Base-by-base conservation (phyloP, 2,888 invertebrate species). In the Trimorus sp. region DNA sequence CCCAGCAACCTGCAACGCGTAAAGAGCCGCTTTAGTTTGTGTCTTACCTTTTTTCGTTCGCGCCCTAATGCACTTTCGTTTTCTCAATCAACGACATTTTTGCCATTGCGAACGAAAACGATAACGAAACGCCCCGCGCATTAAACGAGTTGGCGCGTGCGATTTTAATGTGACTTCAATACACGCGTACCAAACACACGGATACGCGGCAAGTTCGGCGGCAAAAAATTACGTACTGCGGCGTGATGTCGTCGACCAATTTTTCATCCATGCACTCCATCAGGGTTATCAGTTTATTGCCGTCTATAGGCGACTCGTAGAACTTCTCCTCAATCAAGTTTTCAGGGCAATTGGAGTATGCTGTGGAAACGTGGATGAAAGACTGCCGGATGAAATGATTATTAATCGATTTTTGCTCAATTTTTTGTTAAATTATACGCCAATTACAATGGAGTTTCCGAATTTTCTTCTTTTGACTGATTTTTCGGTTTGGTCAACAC, bases 341-440 rank as follows among this genome's bases (percentile, higher is more conserved):
- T 48, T 91, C 83, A 5, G 92, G 92, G 75, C 94, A 94, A 84
- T 94, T 93, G 0, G 94, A 93, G 79, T 93, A 94, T 0, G 94
- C 94, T 0, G 94, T 94, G 0, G 94, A 94, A 0, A 94, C 93
- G 86, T 94, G 94, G 45, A 94, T 89, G 71, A 93, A 92, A 54
- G 93, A 92, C 91, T 92, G 90, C 26, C 90, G 86, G 56, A 69
- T 63, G 84, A 84, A 76, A 16, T 53, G 11, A 53, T 40, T 53
- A 53, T 65, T 53, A 62, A 49, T 60, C 49, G 8, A 7, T 12
- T 11, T 48, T 48, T 63, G 15, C 49, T 49, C 4, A 26, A 1
- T 26, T 12, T 11, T 48, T 48, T 63, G 15, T 48, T 49, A 0
- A 26, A 1, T 26, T 26, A 26, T 4, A 26, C 4, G 4, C 26